Evolutionary conservation across 2,888 invertebrate species (phyloP).

Genomic region (Anoplius nigerrimus): DNA sequence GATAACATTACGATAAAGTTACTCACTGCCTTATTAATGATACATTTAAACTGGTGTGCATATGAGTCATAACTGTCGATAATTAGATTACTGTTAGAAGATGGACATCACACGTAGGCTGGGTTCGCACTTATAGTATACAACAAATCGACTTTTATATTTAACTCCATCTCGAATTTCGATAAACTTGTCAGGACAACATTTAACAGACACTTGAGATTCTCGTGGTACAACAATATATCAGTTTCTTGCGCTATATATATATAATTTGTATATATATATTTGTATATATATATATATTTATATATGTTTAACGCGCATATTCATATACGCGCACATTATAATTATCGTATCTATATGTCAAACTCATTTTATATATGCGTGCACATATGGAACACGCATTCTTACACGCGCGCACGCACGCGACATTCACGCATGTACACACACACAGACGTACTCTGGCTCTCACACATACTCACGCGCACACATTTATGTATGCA

Average conservation of each 20-base stretch:
- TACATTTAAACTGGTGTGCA: slow-evolving; percentile 39
- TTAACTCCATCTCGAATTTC: slow-evolving; percentile 29
- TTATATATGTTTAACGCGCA: slow-evolving; percentile 31
- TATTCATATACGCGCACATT: not conserved
- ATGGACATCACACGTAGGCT: slow-evolving; percentile 57
- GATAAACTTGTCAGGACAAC: slow-evolving; percentile 54
- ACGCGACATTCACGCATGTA: too few relatives aligned
- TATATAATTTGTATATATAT: slow-evolving; percentile 54
- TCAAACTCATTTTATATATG: slow-evolving; percentile 26
- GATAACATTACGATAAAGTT: slow-evolving; percentile 27
- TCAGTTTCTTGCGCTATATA: slow-evolving; percentile 61
- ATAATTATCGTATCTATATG: slow-evolving; percentile 28
- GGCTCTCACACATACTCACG: too few relatives aligned
- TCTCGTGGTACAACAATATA: slow-evolving; percentile 59
- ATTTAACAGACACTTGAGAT: slow-evolving; percentile 69
- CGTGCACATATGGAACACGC: too few relatives aligned
- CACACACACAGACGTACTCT: too few relatives aligned
- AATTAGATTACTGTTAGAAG: slow-evolving; percentile 35
- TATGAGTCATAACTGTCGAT: slow-evolving; percentile 40
- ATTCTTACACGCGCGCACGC: too few relatives aligned
- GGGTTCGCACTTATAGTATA: slow-evolving; percentile 51
- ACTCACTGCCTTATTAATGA: slow-evolving; percentile 20
- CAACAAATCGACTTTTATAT: slow-evolving; percentile 39
- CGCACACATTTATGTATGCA: slow-evolving; percentile 20
- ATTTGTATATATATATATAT: slow-evolving; percentile 52